Evolutionary conservation across 2,888 invertebrate genomes (phyloP).

Genomic region (Myopa testacea): DNA sequence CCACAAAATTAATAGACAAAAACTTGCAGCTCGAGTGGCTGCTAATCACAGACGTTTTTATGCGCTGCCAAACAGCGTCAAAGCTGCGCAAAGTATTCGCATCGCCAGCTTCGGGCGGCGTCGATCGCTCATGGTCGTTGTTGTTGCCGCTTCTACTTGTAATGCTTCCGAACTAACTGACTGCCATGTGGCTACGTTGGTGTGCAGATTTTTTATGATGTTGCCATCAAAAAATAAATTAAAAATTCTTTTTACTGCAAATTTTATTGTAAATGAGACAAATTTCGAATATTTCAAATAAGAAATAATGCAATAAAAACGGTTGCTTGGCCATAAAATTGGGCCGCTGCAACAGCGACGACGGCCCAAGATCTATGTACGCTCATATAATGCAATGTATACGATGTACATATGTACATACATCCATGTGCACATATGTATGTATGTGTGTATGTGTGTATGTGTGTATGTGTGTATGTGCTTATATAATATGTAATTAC

Average conservation of each 20-base stretch:
- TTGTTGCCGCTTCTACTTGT: not conserved
- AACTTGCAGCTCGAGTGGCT: constrained; percentile 6
- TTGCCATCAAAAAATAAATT: constrained; percentile 18
- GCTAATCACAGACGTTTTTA: constrained; percentile 26
- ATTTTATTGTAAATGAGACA: constrained; percentile 25
- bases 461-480: too few species aligned
- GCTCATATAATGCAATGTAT: too few species aligned
- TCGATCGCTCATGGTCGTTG: not conserved
- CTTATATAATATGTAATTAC: too few species aligned
- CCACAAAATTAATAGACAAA: constrained; percentile 18
- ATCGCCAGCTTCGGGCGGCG: not conserved
- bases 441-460: too few species aligned
- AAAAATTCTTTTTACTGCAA: constrained; percentile 17
- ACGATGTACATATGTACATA: too few species aligned
- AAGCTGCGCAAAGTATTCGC: not conserved
- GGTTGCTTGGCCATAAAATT: not conserved
- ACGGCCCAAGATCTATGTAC: not conserved
- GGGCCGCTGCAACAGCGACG: constrained; percentile 2
- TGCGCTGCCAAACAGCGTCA: not conserved
- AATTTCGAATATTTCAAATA: constrained; percentile 16
- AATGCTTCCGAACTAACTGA: not conserved
- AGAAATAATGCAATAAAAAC: constrained; percentile 8
- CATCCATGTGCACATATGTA: too few species aligned
- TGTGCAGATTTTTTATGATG: constrained; percentile 8
- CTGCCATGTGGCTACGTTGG: not conserved